A percentile compares a stretch with the other conserved stretches of the same genome.
Conservation (phyloP, 2,113 vertebrate genomes). For the Embiotoca jacksoni region DNA sequence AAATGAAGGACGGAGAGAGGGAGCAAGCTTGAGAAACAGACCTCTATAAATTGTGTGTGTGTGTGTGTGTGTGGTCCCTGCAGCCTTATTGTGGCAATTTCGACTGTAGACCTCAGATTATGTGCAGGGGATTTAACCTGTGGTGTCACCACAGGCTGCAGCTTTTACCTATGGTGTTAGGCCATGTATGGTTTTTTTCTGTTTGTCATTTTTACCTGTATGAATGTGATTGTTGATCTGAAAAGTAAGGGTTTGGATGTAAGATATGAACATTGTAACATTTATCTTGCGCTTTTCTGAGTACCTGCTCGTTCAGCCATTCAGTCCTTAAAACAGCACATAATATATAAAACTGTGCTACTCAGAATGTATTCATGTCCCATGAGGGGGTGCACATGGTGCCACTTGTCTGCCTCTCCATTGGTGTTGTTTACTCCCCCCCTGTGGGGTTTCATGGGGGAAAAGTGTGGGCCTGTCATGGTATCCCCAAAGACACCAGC, state of each 20-base stretch:
- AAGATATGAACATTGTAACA: background rate
- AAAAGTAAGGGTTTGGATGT: background rate
- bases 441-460: background rate
- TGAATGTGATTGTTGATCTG: constrained; percentile 12
- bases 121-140: constrained; percentile 52
- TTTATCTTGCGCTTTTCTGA: background rate
- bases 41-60: constrained; percentile 54
- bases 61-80: constrained; percentile 40
- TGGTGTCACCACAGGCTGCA: constrained; percentile 56
- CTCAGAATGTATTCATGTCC: constrained; percentile 37
- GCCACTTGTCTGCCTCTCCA: constrained; percentile 28
- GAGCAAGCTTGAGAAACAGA: constrained; percentile 24
- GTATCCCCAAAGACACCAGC: constrained; percentile 47
- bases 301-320: background rate
- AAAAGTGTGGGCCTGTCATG: constrained; percentile 40
- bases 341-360: background rate
- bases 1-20: constrained; percentile 25
- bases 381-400: constrained; percentile 10
- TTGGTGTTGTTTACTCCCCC: constrained; percentile 27
- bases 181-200: background rate
- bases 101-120: constrained; percentile 56
- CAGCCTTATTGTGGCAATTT: constrained; percentile 55
- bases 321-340: background rate
- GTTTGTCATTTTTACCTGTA: background rate
- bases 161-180: constrained; percentile 2